Evolutionary conservation across 2,113 vertebrate genomes (phyloP), one percentile per base, ranked within the genome.

Genomic region (Ia io): DNA sequence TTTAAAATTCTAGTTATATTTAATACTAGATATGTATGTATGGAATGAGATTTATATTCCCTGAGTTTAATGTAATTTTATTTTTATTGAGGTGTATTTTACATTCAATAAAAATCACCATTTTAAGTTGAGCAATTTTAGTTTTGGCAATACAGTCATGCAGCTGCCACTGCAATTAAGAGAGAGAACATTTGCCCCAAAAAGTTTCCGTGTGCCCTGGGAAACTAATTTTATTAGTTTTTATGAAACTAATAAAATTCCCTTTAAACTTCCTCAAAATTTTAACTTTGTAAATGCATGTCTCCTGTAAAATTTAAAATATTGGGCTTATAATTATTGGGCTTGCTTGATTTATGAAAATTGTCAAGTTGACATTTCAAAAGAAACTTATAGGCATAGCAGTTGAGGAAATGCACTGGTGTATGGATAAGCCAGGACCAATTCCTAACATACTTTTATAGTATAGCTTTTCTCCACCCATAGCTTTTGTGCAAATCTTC

Each of bases 211-310:
- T 93, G 37, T 92, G 8, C 12, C 49, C 20, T 79, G 53, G 23
- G 9, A n/a, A n/a, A n/a, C n/a, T n/a, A n/a, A n/a, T n/a, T n/a
- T n/a, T n/a, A n/a, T n/a, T n/a, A n/a, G n/a, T 7, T 89, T 74
- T 95, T 92, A 89, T 76, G 30, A 96, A 89, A 79, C 53, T 37
- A 93, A 63, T 90, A 40, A 96, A 86, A 84, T 87, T 95, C 28
- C 79, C 25, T 91, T 80, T 91, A 49, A 96, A 91, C 3, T 95
- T 87, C 4, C 22, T 92, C 83, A 93, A 37, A 59, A 59, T 59
- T 90, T 91, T 94, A 84, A 82, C 28, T 93, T 92, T 90, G 53
- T 42, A 88, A 88, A 32, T 78, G n/a, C 18, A 56, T 77, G 12
- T 80, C 28, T 87, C 12, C 42, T 92, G 1, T 95, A 73, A 93